Evolutionary conservation across 2,888 invertebrate genomes (phyloP).

Genomic region (Sepioteuthis lessoniana): DNA sequence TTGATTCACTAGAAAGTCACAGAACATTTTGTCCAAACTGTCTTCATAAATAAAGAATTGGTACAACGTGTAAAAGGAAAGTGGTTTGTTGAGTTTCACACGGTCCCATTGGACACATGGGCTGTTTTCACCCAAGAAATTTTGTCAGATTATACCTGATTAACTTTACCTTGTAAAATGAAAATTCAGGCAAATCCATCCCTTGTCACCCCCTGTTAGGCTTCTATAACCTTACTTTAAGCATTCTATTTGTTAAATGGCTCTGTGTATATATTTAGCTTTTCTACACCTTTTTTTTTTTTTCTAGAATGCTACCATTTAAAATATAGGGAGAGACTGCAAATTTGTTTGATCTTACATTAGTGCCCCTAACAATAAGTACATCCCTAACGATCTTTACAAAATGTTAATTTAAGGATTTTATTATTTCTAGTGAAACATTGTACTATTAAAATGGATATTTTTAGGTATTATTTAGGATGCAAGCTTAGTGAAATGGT

Average conservation of each 20-base stretch:
- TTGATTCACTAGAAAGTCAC: not conserved
- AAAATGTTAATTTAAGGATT: too few species aligned
- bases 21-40: not conserved
- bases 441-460: too few species aligned
- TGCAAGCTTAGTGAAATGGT: too few species aligned
- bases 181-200: not conserved
- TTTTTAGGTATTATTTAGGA: too few species aligned
- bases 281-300: not conserved
- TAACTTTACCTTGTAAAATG: not conserved
- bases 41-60: slow-evolving; percentile 33
- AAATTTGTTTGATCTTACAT: too few species aligned
- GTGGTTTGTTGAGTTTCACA: not conserved
- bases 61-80: not conserved
- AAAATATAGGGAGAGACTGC: too few species aligned
- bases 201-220: not conserved
- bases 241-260: not conserved
- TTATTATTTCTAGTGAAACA: too few species aligned
- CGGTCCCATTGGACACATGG: not conserved
- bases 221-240: not conserved
- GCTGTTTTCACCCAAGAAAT: not conserved
- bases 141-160: not conserved
- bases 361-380: too few species aligned
- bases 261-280: too few species aligned
- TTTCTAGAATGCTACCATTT: too few species aligned
- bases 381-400: too few species aligned